Base-by-base conservation (phyloP, 2,888 invertebrate species). In the Parasteatoda lunata region DNA sequence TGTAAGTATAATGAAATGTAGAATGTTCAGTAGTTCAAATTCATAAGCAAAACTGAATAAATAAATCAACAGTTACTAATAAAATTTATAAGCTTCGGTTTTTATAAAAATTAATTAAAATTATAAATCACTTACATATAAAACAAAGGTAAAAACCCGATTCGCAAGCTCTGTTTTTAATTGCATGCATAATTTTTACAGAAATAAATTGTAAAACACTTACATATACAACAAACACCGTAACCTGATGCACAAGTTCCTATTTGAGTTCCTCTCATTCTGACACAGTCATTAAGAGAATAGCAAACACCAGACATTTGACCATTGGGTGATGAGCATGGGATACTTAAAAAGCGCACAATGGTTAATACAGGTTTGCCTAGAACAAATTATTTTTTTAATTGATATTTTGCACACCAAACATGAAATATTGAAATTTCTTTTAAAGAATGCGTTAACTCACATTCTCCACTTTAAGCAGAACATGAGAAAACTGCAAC, bases 191-290 rank as follows among this genome's bases (percentile, higher is more conserved):
- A 30, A 30, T 30, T 30, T 30, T 30, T 30, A 30, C 30, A 30
- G 30, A 30, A 30, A 30, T 30, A 30, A 30, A 30, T 30, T 30
- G 1, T 30, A 2, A 30, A 30, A 45, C 47, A 93, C 94, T 94
- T 92, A 97, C 97, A 95, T 69, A 95, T 93, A 91, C 97, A 97
- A 91, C 97, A 97, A 83, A 95, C 94, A 4, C 96, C 96, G 90
- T 94, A 94, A 11, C 94, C 95, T 86, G 94, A 95, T 0, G 96
- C 97, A 91, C 97, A 97, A 3, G 88, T 85, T 76, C 96, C 96
- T 89, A 95, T 95, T 3, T 95, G 94, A 0, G 95, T 94, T 3
- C 97, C 97, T 0, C 95, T 95, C 66, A 95, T 93, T 52, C 94
- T 92, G 0, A 93, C 91, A 91, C 97, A 97, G 91, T 97, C 96